Evolutionary conservation across 2,113 vertebrate genomes (phyloP).

Genomic region (Girardinichthys multiradiatus): DNA sequence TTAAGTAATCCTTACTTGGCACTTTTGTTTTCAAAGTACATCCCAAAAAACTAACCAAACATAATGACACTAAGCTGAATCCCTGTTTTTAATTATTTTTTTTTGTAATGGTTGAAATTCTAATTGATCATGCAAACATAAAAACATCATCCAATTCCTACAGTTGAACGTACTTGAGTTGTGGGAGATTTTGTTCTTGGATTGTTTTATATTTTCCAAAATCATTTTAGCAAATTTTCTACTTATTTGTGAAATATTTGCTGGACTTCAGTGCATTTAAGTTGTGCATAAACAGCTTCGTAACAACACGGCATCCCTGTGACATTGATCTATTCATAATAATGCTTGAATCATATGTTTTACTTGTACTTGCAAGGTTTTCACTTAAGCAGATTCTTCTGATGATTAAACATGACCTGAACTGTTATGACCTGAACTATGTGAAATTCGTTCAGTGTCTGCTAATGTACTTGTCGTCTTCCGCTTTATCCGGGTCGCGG

Average conservation of each 20-base stretch:
- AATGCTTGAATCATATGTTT: neutral
- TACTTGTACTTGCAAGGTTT: too few species aligned
- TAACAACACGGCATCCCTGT: neutral
- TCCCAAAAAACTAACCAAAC: neutral
- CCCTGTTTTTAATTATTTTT: neutral
- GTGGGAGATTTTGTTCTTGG: neutral
- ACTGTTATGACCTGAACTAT: neutral
- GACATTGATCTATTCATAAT: neutral
- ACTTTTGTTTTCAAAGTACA: neutral
- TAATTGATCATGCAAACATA: neutral
- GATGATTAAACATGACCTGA: too few species aligned
- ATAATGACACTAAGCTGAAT: too few species aligned
- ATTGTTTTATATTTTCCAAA: neutral
- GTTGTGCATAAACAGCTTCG: neutral
- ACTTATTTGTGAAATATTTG: too few species aligned
- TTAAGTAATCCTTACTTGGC: neutral
- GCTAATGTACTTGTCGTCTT: too few species aligned
- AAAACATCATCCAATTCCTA: neutral
- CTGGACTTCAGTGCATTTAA: too few species aligned
- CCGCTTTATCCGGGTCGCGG: too few species aligned
- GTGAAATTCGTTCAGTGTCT: neutral
- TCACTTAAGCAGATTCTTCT: too few species aligned
- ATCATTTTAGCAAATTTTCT: too few species aligned
- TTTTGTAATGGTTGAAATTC: neutral
- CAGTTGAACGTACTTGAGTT: neutral